Evolutionary conservation across 2,888 invertebrate species (phyloP).

Genomic region (Ophion slaviceki): DNA sequence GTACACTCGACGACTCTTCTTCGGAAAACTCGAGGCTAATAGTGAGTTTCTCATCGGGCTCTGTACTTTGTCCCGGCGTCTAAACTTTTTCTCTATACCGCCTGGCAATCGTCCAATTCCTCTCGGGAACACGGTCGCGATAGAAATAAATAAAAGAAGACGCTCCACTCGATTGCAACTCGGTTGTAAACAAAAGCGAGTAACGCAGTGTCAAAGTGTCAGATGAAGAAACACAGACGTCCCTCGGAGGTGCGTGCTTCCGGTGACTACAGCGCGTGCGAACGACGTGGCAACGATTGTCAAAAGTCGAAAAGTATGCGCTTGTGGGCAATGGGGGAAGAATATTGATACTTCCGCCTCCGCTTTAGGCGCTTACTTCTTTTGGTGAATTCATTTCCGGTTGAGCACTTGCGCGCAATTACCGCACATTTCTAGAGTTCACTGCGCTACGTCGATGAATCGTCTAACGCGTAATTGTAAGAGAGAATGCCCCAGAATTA

Average conservation of each 20-base stretch:
- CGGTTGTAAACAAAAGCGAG: not conserved
- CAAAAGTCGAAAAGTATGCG: not conserved
- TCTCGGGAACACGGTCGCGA: not conserved
- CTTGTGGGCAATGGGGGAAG: not conserved
- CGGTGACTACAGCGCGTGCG: not conserved
- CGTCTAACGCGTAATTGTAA: not conserved
- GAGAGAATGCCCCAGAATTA: no score
- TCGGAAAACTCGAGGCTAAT: slow-evolving; percentile 21
- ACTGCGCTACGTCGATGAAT: not conserved
- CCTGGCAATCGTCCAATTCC: slow-evolving; percentile 31
- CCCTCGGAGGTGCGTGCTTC: not conserved
- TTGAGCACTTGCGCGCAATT: not conserved
- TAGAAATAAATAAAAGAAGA: not conserved
- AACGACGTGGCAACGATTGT: not conserved
- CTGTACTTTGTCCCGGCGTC: not conserved
- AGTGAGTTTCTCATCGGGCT: not conserved
- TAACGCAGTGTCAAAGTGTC: not conserved
- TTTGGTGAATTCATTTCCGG: not conserved
- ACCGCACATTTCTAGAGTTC: not conserved
- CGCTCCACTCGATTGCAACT: not conserved
- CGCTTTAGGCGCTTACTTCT: not conserved
- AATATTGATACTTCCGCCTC: not conserved
- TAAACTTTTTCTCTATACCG: not conserved
- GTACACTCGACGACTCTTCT: slow-evolving; percentile 17
- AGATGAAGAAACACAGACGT: not conserved